phyloP scores from a whole-genome alignment of 1,140 invertebrate genomes.

The Apis cerana region DNA sequence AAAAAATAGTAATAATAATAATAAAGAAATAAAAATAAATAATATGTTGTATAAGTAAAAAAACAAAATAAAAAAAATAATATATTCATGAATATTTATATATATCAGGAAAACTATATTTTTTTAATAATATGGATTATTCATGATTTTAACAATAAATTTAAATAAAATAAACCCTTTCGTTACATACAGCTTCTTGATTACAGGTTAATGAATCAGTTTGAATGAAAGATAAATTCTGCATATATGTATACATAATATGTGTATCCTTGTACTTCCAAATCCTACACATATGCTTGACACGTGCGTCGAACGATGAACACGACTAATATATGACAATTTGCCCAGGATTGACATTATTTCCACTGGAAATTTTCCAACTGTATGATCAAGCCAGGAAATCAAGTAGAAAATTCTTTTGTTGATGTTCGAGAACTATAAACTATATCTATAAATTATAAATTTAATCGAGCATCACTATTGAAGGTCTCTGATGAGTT shows the following conservation, averaged over 20 bases:
- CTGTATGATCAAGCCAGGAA: background rate
- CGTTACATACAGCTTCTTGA: slow-evolving; percentile 6
- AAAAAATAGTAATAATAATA: too few species aligned
- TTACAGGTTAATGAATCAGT: slow-evolving; percentile 46
- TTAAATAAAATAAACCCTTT: slow-evolving; percentile 29
- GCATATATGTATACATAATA: background rate
- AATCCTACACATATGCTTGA: slow-evolving; percentile 42
- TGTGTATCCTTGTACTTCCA: background rate
- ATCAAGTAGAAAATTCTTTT: background rate
- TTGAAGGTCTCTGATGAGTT: background rate
- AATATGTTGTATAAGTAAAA: too few species aligned
- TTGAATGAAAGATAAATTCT: background rate
- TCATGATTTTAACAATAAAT: background rate
- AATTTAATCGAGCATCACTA: slow-evolving; percentile 25
- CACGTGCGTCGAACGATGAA: slow-evolving; percentile 46
- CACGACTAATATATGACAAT: background rate
- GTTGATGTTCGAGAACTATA: slow-evolving; percentile 20
- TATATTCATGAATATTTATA: too few species aligned
- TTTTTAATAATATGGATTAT: too few species aligned
- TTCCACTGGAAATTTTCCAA: slow-evolving; percentile 4
- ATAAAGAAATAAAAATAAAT: too few species aligned
- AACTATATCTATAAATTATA: slow-evolving; percentile 11
- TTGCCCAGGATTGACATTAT: slow-evolving; percentile 23
- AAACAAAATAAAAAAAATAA: too few species aligned
- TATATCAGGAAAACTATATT: too few species aligned